phyloP scores from a whole-genome alignment of 2,113 vertebrate genomes.

The Sceloporus tristichus region DNA sequence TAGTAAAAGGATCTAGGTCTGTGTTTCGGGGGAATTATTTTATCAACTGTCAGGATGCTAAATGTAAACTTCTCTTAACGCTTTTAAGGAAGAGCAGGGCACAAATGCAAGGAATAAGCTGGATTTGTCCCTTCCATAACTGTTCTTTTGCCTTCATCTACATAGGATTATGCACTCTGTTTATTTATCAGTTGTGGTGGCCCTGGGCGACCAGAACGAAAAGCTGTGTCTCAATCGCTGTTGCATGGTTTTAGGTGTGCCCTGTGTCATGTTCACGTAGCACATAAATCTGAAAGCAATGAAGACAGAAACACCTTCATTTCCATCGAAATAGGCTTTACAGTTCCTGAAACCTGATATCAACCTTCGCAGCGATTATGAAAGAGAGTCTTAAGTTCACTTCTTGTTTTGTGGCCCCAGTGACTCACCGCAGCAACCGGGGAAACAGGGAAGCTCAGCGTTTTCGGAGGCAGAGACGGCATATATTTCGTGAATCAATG shows the following conservation, averaged over 20 bases:
- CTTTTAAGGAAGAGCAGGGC: background rate
- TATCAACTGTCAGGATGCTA: background rate
- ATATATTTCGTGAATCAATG: background rate
- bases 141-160: background rate
- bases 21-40: background rate
- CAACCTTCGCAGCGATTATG: constrained; percentile 3
- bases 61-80: background rate
- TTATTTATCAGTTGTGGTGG: background rate
- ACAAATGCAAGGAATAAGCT: background rate
- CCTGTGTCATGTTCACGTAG: background rate
- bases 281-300: background rate
- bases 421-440: constrained; percentile 21
- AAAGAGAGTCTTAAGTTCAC: constrained; percentile 67
- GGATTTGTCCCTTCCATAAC: background rate
- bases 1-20: background rate
- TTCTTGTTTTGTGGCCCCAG: background rate
- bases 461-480: background rate
- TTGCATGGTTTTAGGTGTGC: background rate
- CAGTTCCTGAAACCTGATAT: constrained; percentile 42
- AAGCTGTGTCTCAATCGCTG: background rate
- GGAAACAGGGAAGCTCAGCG: accelerated
- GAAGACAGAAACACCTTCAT: constrained; percentile 17
- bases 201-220: background rate
- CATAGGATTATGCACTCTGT: too few species aligned
- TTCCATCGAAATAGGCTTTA: constrained; percentile 51